phyloP scores from a whole-genome alignment of 2,797 vertebrate species.

The Gymnocypris eckloni region DNA sequence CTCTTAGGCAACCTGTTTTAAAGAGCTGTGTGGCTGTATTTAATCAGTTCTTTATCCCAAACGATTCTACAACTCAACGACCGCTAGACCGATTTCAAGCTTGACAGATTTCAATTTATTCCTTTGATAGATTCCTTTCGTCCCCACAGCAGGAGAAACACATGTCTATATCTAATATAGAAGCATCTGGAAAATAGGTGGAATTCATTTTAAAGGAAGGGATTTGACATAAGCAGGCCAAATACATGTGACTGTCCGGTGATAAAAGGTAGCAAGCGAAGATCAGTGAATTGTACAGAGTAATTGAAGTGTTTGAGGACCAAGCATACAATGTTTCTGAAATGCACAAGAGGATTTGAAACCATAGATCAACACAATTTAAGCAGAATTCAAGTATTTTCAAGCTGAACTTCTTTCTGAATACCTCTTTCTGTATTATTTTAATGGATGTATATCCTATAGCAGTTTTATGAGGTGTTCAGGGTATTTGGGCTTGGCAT shows the following conservation, averaged over 20 bases:
- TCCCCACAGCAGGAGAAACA: constrained; percentile 37
- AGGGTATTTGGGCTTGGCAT: not conserved
- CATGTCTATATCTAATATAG: constrained; percentile 37
- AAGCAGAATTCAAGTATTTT: not conserved
- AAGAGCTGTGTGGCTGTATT: constrained; percentile 25
- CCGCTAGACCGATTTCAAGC: constrained; percentile 47
- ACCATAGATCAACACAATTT: not conserved
- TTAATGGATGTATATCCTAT: not conserved
- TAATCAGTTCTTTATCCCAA: constrained; percentile 46
- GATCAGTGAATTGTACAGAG: not conserved
- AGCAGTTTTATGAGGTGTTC: not conserved
- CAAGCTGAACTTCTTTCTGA: not conserved
- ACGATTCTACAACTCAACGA: constrained; percentile 30
- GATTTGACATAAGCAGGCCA: not conserved
- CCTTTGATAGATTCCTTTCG: constrained; percentile 37
- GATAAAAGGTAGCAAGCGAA: not conserved
- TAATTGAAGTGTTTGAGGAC: not conserved
- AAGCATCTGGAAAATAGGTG: constrained; percentile 10
- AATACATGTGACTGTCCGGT: not conserved
- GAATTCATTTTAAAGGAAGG: constrained; percentile 21
- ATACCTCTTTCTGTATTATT: not conserved
- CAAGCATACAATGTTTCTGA: not conserved
- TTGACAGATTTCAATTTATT: constrained; percentile 53
- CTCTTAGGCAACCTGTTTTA: constrained; percentile 11
- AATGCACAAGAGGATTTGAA: not conserved